Evolutionary conservation across 2,797 vertebrate species (phyloP), one percentile per base, ranked within the genome.

Genomic region (Choloepus didactylus): DNA sequence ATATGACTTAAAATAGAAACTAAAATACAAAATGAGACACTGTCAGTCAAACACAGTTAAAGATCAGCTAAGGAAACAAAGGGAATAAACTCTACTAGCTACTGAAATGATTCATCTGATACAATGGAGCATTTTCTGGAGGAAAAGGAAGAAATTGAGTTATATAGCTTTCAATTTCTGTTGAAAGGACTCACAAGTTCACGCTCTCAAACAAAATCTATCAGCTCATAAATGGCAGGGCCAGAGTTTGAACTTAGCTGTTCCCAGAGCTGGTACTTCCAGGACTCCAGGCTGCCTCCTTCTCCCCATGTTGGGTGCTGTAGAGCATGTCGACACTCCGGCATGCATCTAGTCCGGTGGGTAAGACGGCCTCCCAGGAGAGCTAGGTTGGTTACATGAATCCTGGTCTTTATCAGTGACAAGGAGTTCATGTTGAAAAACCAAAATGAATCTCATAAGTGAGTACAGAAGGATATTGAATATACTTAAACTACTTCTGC

Each of bases 81-180:
- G 16, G 60, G 16, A 76, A 81, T 19, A 89, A 21, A 41, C 16
- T 16, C 70, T 49, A 31, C 49, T 2, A 70, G 49, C 64, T 76
- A 49, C 72, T 93, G 72, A 89, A 64, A 49, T 60, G 77, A 86
- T 9, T 77, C 66, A 84, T 66, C 66, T 70, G 81, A 27, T 80
- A 73, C 41, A 66, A 23, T 27, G 21, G 11, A 67, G 21, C 49
- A 15, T 89, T 89, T 96, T 90, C n/a, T 87, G 76, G 41, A 95
- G 83, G 6, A 16, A 16, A 79, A 92, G 46, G 54, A 92, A 94
- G 27, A 15, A 44, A 64, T 84, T 76, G 80, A 94, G 29, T 73
- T 51, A 38, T 27, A 66, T 4, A 59, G 41, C 23, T 60, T 93
- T 96, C 11, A 0, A 29, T 90, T 87, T 87, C 66, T 93, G 49